Conservation (phyloP, 2,888 invertebrate species). For the Meganola albula region DNA sequence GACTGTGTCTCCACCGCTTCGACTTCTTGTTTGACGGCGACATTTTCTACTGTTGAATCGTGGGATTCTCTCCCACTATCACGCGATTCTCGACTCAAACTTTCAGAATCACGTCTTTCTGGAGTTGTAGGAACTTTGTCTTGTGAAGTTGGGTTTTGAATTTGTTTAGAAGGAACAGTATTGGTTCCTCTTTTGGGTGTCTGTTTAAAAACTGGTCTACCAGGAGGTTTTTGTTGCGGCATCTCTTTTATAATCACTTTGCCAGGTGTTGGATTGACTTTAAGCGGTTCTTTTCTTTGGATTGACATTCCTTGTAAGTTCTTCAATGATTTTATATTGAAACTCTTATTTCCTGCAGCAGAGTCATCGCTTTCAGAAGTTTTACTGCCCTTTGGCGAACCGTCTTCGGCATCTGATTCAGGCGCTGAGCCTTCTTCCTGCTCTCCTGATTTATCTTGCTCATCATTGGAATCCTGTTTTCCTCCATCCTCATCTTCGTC, state of each 20-base stretch:
- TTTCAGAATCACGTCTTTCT: conserved; percentile 24
- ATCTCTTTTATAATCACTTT: conserved; percentile 32
- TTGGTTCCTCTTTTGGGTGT: conserved; percentile 61
- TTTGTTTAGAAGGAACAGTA: conserved; percentile 33
- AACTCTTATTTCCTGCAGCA: conserved; percentile 2
- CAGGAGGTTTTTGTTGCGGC: conserved; percentile 32
- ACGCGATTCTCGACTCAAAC: conserved; percentile 30
- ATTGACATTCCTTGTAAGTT: conserved; percentile 39
- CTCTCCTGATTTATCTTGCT: conserved; percentile 34
- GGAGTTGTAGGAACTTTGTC: conserved; percentile 14
- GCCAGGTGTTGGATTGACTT: conserved; percentile 26
- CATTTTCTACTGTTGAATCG: conserved; percentile 39
- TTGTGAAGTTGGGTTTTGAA: conserved; percentile 21
- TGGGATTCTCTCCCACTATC: conserved; percentile 34
- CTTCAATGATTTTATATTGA: conserved; percentile 29
- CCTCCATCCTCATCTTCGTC: conserved; percentile 47
- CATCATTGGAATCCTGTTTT: conserved; percentile 43
- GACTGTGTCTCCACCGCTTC: conserved; percentile 35
- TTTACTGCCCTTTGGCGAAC: conserved; percentile 19
- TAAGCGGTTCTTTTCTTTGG: conserved; percentile 34
- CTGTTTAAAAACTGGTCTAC: conserved; percentile 59
- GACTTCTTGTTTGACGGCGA: conserved; percentile 58
- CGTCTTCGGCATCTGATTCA: conserved; percentile 33
- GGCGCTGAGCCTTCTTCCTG: conserved; percentile 31
- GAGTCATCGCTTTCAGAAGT: conserved; percentile 43